Evolutionary conservation across 2,888 invertebrate genomes (phyloP).

Genomic region (Drosophila rubida): DNA sequence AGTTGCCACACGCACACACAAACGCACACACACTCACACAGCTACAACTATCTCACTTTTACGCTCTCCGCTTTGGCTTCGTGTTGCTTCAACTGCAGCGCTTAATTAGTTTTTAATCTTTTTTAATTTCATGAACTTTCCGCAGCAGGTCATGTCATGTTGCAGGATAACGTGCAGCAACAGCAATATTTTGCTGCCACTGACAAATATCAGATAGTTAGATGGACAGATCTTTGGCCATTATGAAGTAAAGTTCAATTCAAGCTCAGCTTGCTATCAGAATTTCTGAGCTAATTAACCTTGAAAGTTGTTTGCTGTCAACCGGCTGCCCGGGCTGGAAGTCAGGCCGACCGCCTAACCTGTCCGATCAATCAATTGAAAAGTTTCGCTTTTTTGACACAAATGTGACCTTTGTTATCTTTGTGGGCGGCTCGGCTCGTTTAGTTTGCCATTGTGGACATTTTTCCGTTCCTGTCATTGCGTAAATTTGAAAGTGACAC

Average conservation of each 20-base stretch:
- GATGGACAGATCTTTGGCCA: slow-evolving; percentile 5
- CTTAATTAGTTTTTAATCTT: slow-evolving; percentile 67
- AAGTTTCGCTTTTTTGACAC: slow-evolving; percentile 63
- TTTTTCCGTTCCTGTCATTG: slow-evolving; percentile 63
- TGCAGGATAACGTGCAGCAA: neutral
- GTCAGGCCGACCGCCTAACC: neutral
- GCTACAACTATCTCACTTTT: slow-evolving; percentile 15
- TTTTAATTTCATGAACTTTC: slow-evolving; percentile 44
- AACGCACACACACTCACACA: no score
- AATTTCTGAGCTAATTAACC: slow-evolving; percentile 63
- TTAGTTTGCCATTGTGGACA: slow-evolving; percentile 49
- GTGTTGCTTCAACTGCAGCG: slow-evolving; percentile 23
- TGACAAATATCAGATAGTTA: slow-evolving; percentile 5
- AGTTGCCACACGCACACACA: neutral
- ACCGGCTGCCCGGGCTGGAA: slow-evolving; percentile 4
- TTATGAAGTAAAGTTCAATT: slow-evolving; percentile 1
- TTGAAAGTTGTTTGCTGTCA: slow-evolving; percentile 54
- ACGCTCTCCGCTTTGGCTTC: slow-evolving; percentile 5
- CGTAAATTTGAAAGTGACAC: slow-evolving; percentile 64
- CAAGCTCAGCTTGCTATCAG: slow-evolving; percentile 16
- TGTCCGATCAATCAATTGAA: slow-evolving; percentile 71
- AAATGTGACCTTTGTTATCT: slow-evolving; percentile 68
- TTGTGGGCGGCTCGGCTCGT: slow-evolving; percentile 29
- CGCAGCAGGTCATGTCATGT: slow-evolving; percentile 10
- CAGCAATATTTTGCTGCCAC: slow-evolving; percentile 8